phyloP scores from a whole-genome alignment of 2,797 vertebrate species.

The Sebastes kiyomatsui region DNA sequence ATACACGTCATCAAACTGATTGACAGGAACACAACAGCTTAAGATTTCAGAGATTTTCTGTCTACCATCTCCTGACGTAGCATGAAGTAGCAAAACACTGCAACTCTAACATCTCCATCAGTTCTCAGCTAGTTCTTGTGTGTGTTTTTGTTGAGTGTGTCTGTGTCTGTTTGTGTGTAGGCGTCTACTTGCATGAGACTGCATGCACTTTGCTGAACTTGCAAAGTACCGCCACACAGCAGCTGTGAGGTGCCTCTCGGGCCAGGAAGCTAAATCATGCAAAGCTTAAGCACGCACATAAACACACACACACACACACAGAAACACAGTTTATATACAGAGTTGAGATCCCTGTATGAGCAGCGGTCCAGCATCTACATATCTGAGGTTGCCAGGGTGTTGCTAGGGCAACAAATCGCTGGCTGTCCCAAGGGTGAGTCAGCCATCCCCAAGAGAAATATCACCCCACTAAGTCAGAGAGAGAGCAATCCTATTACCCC shows the following conservation, averaged over 20 bases:
- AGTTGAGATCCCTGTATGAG: slow-evolving; percentile 2
- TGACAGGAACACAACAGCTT: not conserved
- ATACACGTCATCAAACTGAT: too few relatives aligned
- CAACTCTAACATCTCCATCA: slow-evolving; percentile 60
- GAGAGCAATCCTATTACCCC: slow-evolving; percentile 62
- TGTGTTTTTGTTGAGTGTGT: not conserved
- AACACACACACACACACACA: not conserved
- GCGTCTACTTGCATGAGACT: slow-evolving; percentile 40
- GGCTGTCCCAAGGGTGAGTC: slow-evolving; percentile 70
- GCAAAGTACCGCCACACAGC: slow-evolving; percentile 57
- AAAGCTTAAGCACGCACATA: slow-evolving; percentile 15
- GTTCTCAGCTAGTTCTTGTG: slow-evolving; percentile 40
- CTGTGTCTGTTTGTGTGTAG: slow-evolving; percentile 6
- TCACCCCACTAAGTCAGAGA: slow-evolving; percentile 59
- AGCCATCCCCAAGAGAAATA: slow-evolving; percentile 69
- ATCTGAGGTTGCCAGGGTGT: slow-evolving; percentile 53
- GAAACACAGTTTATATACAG: not conserved
- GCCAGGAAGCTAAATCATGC: slow-evolving; percentile 60
- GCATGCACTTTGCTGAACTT: slow-evolving; percentile 73
- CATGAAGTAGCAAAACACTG: slow-evolving; percentile 30
- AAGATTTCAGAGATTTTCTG: not conserved
- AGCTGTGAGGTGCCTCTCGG: slow-evolving; percentile 48
- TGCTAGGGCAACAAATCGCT: slow-evolving; percentile 74
- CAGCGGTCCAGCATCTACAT: slow-evolving; percentile 27
- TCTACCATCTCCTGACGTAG: slow-evolving; percentile 33